These are phyloP conservation scores for Macrophya annulata DNA, from an alignment of 2,888 invertebrate species.

Conservation along the genomic window DNA sequence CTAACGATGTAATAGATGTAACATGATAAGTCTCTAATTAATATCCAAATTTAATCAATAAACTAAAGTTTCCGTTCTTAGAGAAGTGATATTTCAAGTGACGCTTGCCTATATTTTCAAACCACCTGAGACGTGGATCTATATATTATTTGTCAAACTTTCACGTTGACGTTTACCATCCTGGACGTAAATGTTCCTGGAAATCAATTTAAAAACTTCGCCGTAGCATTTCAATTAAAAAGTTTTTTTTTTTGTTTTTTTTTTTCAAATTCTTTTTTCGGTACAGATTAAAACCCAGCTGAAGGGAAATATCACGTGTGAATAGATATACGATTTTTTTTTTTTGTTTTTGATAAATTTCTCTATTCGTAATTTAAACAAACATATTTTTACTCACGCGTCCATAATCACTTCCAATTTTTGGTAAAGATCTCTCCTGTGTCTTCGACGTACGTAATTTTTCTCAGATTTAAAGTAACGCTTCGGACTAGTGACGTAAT, in stretches of 20 bases:
- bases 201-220: constrained; percentile 38
- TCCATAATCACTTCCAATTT: constrained; percentile 86
- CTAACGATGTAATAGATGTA: not conserved
- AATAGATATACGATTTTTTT: not conserved
- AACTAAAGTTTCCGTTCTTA: not conserved
- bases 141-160: constrained; percentile 39
- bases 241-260: constrained; percentile 2
- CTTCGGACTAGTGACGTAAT: constrained; percentile 62
- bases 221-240: not conserved
- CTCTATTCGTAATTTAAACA: too few species aligned
- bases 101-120: constrained; percentile 1
- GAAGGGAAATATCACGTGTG: constrained; percentile 15
- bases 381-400: constrained; percentile 84
- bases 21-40: not conserved
- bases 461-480: constrained; percentile 72
- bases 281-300: constrained; percentile 2
- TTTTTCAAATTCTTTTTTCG: too few species aligned
- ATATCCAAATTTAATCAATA: constrained; percentile 16
- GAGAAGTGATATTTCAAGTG: constrained; percentile 26
- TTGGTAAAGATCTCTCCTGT: constrained; percentile 85
- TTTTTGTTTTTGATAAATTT: too few species aligned
- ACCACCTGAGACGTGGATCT: constrained; percentile 29
- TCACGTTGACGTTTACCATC: constrained; percentile 6
- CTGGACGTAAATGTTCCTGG: not conserved
- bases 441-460: constrained; percentile 82